phyloP scores from a whole-genome alignment of 30 jellyfish, hydroid and myxozoan species.

The Aurelia aurita region DNA sequence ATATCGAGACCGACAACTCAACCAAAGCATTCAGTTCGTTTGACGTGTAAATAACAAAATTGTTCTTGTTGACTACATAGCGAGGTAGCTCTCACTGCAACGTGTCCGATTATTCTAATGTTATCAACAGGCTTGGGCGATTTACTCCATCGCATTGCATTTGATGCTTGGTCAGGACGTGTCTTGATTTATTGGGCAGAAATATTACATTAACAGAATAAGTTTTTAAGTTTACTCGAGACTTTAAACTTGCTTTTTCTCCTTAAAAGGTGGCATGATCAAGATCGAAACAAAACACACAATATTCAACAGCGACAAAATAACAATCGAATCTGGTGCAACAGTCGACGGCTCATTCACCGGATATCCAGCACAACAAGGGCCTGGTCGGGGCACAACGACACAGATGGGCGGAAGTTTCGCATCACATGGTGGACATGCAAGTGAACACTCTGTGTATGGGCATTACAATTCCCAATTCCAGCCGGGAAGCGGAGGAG shows the following conservation, averaged over 20 bases:
- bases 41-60: too few species aligned
- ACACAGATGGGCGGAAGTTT: conserved; percentile 49
- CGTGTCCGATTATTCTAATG: too few species aligned
- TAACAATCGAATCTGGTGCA: conserved; percentile 57
- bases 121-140: too few species aligned
- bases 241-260: neutral
- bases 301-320: conserved; percentile 36
- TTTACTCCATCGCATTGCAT: too few species aligned
- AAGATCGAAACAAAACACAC: conserved; percentile 12
- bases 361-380: conserved; percentile 33
- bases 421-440: conserved; percentile 72
- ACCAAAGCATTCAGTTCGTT: too few species aligned
- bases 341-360: conserved; percentile 42
- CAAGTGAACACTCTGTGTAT: conserved; percentile 42
- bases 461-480: conserved; percentile 54
- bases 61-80: too few species aligned
- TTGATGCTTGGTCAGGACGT: too few species aligned
- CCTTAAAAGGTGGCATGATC: conserved; percentile 54
- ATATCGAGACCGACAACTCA: too few species aligned
- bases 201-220: too few species aligned
- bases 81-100: too few species aligned
- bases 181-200: too few species aligned
- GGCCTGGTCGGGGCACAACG: conserved; percentile 64
- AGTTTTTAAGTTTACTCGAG: too few species aligned
- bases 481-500: conserved; percentile 78